These are phyloP conservation scores for Aphis craccivora DNA, from an alignment of 1,140 invertebrate species.

Conservation along the genomic window DNA sequence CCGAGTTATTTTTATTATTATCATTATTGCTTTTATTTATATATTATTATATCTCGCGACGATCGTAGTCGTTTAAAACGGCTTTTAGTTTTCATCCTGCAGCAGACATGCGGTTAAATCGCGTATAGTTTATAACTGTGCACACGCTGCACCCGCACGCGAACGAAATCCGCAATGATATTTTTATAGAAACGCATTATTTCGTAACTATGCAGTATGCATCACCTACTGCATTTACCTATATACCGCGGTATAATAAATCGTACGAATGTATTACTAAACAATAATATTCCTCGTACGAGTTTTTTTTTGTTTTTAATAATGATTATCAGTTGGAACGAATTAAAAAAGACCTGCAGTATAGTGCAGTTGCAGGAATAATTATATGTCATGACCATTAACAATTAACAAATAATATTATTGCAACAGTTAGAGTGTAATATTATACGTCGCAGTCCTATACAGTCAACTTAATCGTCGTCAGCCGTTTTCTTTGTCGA, in stretches of 20 bases:
- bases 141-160: neutral
- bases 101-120: too few species aligned
- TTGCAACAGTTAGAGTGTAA: neutral
- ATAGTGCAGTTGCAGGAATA: neutral
- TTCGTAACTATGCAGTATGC: neutral
- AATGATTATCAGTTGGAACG: neutral
- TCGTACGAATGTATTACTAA: neutral
- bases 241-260: neutral
- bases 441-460: neutral
- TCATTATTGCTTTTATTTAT: neutral
- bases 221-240: neutral
- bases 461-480: neutral
- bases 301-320: neutral
- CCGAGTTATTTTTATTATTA: constrained; percentile 25
- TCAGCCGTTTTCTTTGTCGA: constrained; percentile 22
- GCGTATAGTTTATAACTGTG: neutral
- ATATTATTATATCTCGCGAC: neutral
- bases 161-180: neutral
- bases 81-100: constrained; percentile 18
- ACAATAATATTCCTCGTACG: neutral
- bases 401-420: neutral
- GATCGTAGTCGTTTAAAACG: constrained; percentile 10
- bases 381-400: neutral
- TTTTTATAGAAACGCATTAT: neutral
- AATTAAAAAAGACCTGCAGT: neutral